phyloP scores from a whole-genome alignment of 2,113 vertebrate genomes.

The Heterochromis multidens region DNA sequence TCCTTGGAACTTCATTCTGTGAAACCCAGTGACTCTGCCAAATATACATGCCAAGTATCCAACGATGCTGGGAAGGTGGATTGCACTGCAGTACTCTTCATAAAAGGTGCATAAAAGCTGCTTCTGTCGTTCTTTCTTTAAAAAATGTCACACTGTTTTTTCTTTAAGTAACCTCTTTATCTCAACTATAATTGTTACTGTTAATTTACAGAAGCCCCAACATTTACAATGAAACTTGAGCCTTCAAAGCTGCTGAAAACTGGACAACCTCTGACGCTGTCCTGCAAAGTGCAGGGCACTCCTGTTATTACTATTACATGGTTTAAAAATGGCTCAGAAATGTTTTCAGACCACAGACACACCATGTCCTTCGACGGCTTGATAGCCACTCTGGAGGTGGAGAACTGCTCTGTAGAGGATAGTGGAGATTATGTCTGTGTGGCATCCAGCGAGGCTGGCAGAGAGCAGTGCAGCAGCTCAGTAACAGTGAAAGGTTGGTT shows the following conservation, averaged over 20 bases:
- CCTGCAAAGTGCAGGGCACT: conserved; percentile 89
- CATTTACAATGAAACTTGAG: conserved; percentile 86
- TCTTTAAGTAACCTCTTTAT: neutral
- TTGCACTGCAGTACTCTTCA: conserved; percentile 86
- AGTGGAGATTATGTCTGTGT: conserved; percentile 89
- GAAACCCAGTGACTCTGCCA: conserved; percentile 85
- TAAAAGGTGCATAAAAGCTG: conserved; percentile 84
- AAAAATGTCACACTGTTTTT: neutral
- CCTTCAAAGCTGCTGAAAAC: conserved; percentile 79
- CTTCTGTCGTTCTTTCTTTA: neutral
- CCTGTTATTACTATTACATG: conserved; percentile 85
- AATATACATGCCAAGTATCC: conserved; percentile 88
- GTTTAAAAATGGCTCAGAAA: conserved; percentile 86
- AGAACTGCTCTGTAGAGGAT: conserved; percentile 76
- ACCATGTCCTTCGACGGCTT: conserved; percentile 80
- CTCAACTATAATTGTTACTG: conserved; percentile 9
- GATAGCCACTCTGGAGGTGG: conserved; percentile 77
- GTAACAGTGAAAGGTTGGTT: conserved; percentile 90
- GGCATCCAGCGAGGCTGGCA: conserved; percentile 88
- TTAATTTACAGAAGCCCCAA: conserved; percentile 86
- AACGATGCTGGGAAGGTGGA: conserved; percentile 87
- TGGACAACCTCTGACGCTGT: conserved; percentile 80
- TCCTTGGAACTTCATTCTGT: conserved; percentile 88
- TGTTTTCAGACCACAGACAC: conserved; percentile 79
- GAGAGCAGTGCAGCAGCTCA: conserved; percentile 83